These are phyloP conservation scores for Drosophila sturtevanti DNA, from an alignment of 1,140 invertebrate genomes.

Conservation along the genomic window DNA sequence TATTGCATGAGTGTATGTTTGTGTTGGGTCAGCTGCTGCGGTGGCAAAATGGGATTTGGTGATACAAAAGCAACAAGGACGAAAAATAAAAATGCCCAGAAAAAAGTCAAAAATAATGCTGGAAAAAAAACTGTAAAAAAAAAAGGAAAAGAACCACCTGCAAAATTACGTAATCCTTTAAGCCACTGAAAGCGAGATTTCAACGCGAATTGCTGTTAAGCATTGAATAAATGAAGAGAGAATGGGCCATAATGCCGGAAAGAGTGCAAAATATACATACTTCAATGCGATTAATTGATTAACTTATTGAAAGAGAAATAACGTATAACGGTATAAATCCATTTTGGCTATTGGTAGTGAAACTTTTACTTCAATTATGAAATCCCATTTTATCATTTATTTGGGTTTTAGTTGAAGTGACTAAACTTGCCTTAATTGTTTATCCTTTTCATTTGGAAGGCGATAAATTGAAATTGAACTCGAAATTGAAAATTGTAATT, in stretches of 20 bases:
- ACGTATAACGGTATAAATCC: neutral
- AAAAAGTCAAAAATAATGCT: conserved; percentile 6
- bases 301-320: conserved; percentile 26
- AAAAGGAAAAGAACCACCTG: neutral
- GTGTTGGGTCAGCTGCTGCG: conserved; percentile 26
- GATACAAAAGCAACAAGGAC: conserved; percentile 15
- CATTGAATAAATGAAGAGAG: conserved; percentile 12
- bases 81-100: neutral
- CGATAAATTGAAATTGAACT: no score
- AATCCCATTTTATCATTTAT: no score
- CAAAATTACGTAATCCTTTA: conserved; percentile 10
- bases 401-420: no score
- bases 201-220: conserved; percentile 9
- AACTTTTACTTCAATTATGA: no score
- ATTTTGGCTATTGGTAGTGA: no score
- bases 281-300: conserved; percentile 50
- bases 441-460: no score
- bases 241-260: neutral
- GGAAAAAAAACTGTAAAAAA: no score
- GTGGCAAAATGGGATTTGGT: conserved; percentile 27
- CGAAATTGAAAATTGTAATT: no score
- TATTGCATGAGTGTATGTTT: conserved; percentile 12
- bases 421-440: no score
- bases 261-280: conserved; percentile 15
- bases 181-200: conserved; percentile 22